Evolutionary conservation across 2,113 vertebrate species (phyloP).

Genomic region (Oryzias woworae): DNA sequence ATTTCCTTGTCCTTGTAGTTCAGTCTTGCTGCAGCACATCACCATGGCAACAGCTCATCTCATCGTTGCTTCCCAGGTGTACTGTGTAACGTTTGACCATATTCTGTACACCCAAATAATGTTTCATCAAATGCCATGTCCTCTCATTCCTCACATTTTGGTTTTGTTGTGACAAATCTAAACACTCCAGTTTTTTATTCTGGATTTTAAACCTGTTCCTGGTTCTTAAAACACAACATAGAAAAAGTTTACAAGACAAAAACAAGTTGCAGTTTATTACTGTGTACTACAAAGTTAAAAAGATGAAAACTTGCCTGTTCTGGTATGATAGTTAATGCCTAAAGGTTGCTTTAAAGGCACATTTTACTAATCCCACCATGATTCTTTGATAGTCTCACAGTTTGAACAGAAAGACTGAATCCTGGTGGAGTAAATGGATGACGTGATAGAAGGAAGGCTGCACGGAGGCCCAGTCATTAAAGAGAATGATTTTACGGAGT

Average conservation of each 20-base stretch:
- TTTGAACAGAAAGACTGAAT: slow-evolving; percentile 48
- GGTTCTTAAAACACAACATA: slow-evolving; percentile 29
- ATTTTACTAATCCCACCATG: slow-evolving; percentile 54
- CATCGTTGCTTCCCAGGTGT: slow-evolving; percentile 62
- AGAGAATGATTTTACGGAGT: slow-evolving; percentile 63
- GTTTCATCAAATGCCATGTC: slow-evolving; percentile 20
- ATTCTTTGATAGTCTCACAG: slow-evolving; percentile 49
- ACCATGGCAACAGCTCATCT: slow-evolving; percentile 70
- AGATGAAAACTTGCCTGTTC: slow-evolving; percentile 59
- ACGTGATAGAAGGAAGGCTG: slow-evolving; percentile 47
- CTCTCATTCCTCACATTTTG: slow-evolving; percentile 5
- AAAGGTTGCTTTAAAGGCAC: slow-evolving; percentile 55
- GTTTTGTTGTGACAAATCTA: slow-evolving; percentile 1
- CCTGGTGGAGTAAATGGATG: slow-evolving; percentile 65
- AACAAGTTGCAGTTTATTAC: slow-evolving; percentile 18
- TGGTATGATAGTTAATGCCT: slow-evolving; percentile 64
- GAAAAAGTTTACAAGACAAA: slow-evolving; percentile 23
- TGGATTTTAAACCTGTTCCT: background rate
- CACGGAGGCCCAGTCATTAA: slow-evolving; percentile 53
- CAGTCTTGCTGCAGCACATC: slow-evolving; percentile 51
- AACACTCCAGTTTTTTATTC: background rate
- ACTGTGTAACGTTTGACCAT: slow-evolving; percentile 48
- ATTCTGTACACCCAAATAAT: slow-evolving; percentile 25
- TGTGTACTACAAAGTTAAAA: slow-evolving; percentile 20
- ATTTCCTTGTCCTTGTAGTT: slow-evolving; percentile 50